These are phyloP conservation scores for Latrodectus elegans DNA, from an alignment of 2,888 invertebrate species.

Conservation along the genomic window DNA sequence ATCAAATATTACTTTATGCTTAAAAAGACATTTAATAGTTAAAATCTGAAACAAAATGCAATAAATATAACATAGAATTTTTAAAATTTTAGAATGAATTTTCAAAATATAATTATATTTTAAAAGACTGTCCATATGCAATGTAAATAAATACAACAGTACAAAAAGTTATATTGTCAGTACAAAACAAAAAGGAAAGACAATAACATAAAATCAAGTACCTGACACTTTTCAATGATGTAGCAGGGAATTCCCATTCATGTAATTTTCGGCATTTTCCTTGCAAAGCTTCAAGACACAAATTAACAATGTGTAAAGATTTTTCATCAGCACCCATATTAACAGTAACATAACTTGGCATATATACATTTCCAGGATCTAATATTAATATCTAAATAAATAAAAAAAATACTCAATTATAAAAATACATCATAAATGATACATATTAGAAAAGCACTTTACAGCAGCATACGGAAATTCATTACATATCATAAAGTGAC, in stretches of 20 bases:
- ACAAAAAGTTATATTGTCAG: too few relatives aligned
- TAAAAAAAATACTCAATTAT: neutral
- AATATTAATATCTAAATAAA: slow-evolving; percentile 80
- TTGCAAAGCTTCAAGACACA: slow-evolving; percentile 86
- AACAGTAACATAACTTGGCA: slow-evolving; percentile 96
- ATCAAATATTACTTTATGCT: too few relatives aligned
- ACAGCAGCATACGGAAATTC: too few relatives aligned
- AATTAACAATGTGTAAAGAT: slow-evolving; percentile 89
- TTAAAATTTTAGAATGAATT: neutral
- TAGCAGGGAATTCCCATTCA: slow-evolving; percentile 94
- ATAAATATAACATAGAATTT: neutral
- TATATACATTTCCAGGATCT: slow-evolving; percentile 92
- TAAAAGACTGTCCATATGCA: neutral
- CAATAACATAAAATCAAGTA: slow-evolving; percentile 72
- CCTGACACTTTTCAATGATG: slow-evolving; percentile 90
- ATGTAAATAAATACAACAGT: too few relatives aligned
- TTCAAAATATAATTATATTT: neutral
- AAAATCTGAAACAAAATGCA: neutral
- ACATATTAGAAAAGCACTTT: too few relatives aligned
- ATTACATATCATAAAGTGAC: too few relatives aligned
- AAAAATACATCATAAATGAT: too few relatives aligned
- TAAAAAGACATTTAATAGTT: too few relatives aligned
- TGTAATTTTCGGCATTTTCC: slow-evolving; percentile 84
- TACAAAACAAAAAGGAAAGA: too few relatives aligned
- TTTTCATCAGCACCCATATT: slow-evolving; percentile 95